A percentile compares a stretch with the other conserved stretches of the same genome.
phyloP scores from a whole-genome alignment of 2,113 vertebrate species.

The Manacus vitellinus region DNA sequence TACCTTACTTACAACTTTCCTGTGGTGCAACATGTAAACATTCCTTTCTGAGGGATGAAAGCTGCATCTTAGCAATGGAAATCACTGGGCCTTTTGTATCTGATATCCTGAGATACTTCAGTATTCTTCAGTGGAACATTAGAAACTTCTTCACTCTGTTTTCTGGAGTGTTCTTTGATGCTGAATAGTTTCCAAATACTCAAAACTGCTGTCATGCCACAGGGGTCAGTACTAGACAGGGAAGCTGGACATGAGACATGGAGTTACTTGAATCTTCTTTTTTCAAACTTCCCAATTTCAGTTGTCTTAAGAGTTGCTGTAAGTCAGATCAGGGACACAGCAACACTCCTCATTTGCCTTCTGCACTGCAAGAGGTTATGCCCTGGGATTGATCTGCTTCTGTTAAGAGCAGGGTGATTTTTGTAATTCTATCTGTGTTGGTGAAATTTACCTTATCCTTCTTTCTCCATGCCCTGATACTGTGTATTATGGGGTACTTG shows the following conservation, averaged over 20 bases:
- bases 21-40: neutral
- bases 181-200: neutral
- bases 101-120: neutral
- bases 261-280: neutral
- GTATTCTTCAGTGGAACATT: neutral
- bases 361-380: neutral
- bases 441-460: neutral
- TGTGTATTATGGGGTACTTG: neutral
- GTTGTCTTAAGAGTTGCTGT: neutral
- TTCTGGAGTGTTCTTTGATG: neutral
- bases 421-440: neutral
- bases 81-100: neutral
- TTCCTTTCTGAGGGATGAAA: neutral
- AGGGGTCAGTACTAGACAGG: neutral
- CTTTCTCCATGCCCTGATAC: neutral
- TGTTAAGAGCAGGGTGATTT: neutral
- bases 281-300: neutral
- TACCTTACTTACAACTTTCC: neutral
- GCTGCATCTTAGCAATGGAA: neutral
- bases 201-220: neutral
- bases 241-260: neutral
- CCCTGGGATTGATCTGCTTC: neutral
- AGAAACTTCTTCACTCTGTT: neutral
- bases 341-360: neutral
- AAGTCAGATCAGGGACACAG: neutral